Base-by-base conservation (phyloP, 2,797 vertebrate genomes). In the Tokudaia tokunoshimensis region DNA sequence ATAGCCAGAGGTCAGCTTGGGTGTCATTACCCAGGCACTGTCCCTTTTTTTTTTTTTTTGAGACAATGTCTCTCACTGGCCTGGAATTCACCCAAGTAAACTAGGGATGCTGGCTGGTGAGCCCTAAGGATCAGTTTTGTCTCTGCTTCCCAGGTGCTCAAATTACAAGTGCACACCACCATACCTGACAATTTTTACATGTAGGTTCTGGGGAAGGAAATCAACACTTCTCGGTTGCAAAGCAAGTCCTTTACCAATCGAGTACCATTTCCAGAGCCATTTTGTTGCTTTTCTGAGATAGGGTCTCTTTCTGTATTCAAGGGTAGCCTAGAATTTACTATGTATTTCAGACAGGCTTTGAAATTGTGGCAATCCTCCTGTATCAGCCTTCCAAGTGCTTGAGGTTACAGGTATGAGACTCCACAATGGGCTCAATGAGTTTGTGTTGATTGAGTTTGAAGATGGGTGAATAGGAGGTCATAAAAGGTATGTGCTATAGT, bases 381-480 rank as follows among this genome's bases (percentile, higher is more conserved):
- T 12, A 31, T 31, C 63, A 65, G 63, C 29, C 63, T 65, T 31
- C 29, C 63, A 65, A 65, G 63, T 31, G 29, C 63, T 65, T 65
- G 63, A 65, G 29, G 31, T 65, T 65, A 13, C 63, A 13, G 29
- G 12, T 85, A 31, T 67, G 44, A 67, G 61, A 19, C 44, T 85
- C 61, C 6, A 34, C 44, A 67, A 11, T 22, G 63, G 59, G 57
- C 65, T 81, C 55, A 63, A n/a, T 44, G 91, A 89, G 50, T 79
- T 29, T 55, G 65, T 87, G 80, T 14, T 74, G 52, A 92, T n/a
- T 83, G 47, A 94, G 78, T 94, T 91, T 57, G 50, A 59, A 84
- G 75, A 41, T 67, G 37, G 65, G 72, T 50, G 52, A 31, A 19
- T 24, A 31, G 12, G 37, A 17, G 41, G 26, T 24, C 9, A 26